Conservation (phyloP, 2,888 invertebrate species). For the Lochmaea crataegi region DNA sequence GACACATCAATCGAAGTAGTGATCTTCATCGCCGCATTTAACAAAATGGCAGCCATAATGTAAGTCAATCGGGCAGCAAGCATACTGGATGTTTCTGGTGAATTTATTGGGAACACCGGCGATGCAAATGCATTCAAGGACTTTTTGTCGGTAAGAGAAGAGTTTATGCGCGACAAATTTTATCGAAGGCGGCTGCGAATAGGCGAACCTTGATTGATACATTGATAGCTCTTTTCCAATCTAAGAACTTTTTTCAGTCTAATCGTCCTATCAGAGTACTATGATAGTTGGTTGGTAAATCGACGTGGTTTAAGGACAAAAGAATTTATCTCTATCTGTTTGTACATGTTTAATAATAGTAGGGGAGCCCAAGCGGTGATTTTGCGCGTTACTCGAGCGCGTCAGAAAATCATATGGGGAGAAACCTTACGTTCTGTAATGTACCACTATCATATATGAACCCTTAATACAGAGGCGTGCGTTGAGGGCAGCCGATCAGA, state of each 20-base stretch:
- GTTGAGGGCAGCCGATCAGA: too few species aligned
- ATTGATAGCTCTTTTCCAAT: background rate
- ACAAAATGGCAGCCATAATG: slow-evolving; percentile 56
- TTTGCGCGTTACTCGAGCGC: too few species aligned
- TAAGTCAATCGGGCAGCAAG: too few species aligned
- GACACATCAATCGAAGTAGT: slow-evolving; percentile 50
- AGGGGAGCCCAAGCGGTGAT: too few species aligned
- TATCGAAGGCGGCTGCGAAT: slow-evolving; percentile 30
- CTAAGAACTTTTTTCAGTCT: background rate
- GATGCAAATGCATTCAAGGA: slow-evolving; percentile 44
- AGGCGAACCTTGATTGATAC: slow-evolving; percentile 10
- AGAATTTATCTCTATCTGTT: too few species aligned
- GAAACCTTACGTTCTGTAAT: too few species aligned
- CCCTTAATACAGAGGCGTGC: too few species aligned
- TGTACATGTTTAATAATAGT: too few species aligned
- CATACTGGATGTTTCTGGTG: slow-evolving; percentile 38
- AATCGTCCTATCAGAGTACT: background rate
- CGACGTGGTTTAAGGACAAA: too few species aligned
- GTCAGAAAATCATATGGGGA: too few species aligned
- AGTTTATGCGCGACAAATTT: slow-evolving; percentile 37
- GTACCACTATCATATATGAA: too few species aligned
- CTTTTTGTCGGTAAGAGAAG: slow-evolving; percentile 38
- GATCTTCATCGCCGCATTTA: slow-evolving; percentile 50
- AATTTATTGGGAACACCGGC: slow-evolving; percentile 42
- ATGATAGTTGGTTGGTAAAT: too few species aligned